A percentile compares a stretch with the other conserved stretches of the same genome.
phyloP scores from a whole-genome alignment of 2,888 invertebrate species.

The Hedya salicella region DNA sequence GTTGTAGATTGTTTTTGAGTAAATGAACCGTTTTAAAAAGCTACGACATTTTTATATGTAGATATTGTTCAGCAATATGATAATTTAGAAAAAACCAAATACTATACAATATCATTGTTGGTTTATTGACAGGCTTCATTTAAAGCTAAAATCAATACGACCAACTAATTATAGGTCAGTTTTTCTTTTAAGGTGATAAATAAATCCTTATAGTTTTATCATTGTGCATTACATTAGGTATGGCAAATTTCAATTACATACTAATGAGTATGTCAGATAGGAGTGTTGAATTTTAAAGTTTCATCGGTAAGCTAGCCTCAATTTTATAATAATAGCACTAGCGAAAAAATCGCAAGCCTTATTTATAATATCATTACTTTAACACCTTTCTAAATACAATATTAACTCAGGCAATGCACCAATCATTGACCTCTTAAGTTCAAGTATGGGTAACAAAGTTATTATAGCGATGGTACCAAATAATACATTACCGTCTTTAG shows the following conservation, averaged over 20 bases:
- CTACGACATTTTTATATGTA: too few relatives aligned
- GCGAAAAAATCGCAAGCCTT: too few relatives aligned
- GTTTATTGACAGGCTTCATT: too few relatives aligned
- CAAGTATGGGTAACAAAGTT: background rate
- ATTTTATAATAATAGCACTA: background rate
- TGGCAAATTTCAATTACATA: conserved; percentile 8
- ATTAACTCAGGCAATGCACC: background rate
- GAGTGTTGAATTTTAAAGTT: conserved; percentile 24
- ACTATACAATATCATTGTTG: too few relatives aligned
- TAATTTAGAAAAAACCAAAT: too few relatives aligned
- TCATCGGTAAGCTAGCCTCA: background rate
- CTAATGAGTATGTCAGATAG: conserved; percentile 13
- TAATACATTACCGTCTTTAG: conserved; percentile 6
- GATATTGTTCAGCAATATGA: too few relatives aligned
- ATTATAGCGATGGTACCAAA: background rate
- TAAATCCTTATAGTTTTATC: too few relatives aligned
- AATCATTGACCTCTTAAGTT: background rate
- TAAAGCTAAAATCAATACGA: too few relatives aligned
- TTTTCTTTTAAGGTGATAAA: too few relatives aligned
- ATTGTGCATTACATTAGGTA: background rate
- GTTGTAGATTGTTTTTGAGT: too few relatives aligned
- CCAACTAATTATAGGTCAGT: too few relatives aligned
- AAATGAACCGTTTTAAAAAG: too few relatives aligned
- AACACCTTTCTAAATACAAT: background rate
- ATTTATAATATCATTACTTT: background rate